These are phyloP conservation scores for Eurystomus glaucurus DNA, from an alignment of 2,797 vertebrate genomes.

Conservation along the genomic window DNA sequence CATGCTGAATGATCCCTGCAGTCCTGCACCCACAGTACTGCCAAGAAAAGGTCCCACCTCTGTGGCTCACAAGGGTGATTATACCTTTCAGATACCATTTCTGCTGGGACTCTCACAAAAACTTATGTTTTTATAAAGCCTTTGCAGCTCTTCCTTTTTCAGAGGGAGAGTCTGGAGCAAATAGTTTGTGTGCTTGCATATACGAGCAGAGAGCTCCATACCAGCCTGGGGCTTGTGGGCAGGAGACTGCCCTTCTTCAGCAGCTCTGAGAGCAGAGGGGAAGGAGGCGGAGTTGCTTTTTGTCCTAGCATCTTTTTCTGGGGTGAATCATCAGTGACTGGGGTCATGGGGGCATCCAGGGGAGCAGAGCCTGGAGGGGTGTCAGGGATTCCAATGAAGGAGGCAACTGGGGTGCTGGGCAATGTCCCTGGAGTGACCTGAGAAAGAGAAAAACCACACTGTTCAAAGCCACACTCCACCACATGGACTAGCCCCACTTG, in stretches of 20 bases:
- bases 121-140: neutral
- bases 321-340: slow-evolving; percentile 92
- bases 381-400: slow-evolving; percentile 93
- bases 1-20: neutral
- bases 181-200: slow-evolving; percentile 66
- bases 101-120: slow-evolving; percentile 23
- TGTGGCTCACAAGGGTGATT: slow-evolving; percentile 10
- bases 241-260: slow-evolving; percentile 97
- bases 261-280: slow-evolving; percentile 96
- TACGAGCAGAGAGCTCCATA: slow-evolving; percentile 87
- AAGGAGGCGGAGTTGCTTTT: slow-evolving; percentile 95
- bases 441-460: slow-evolving; percentile 84
- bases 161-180: slow-evolving; percentile 49
- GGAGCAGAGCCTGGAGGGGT: slow-evolving; percentile 88
- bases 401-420: slow-evolving; percentile 90
- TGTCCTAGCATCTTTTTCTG: slow-evolving; percentile 95
- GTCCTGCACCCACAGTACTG: neutral
- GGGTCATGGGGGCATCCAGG: slow-evolving; percentile 87
- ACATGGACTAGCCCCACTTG: slow-evolving; percentile 72
- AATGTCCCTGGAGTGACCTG: slow-evolving; percentile 86
- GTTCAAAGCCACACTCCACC: slow-evolving; percentile 79
- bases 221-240: slow-evolving; percentile 95
- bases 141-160: slow-evolving; percentile 38
- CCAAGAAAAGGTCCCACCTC: neutral
- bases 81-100: neutral